These are phyloP conservation scores for Clanis bilineata DNA, from an alignment of 2,888 invertebrate genomes.

Conservation along the genomic window DNA sequence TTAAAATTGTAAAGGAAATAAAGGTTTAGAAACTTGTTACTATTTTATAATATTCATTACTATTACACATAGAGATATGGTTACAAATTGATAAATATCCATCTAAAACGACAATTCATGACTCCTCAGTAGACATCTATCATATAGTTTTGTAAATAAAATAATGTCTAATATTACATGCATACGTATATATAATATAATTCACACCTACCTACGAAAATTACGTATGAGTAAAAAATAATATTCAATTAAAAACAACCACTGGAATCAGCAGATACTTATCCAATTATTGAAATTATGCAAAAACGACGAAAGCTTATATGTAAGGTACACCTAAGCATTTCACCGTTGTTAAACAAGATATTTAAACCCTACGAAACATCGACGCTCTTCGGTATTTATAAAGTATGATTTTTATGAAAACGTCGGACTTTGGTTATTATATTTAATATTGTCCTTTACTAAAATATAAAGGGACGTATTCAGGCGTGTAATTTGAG, in stretches of 20 bases:
- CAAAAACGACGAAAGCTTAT: conserved; percentile 8
- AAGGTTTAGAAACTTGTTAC: no score
- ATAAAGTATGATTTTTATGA: neutral
- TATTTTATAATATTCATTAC: no score
- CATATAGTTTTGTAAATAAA: no score
- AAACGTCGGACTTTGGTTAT: neutral
- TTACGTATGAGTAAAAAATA: neutral
- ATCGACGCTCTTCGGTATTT: neutral
- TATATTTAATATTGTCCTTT: neutral
- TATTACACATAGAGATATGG: no score
- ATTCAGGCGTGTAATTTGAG: neutral
- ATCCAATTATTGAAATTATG: conserved; percentile 20
- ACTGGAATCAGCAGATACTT: conserved; percentile 15
- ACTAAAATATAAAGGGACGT: neutral
- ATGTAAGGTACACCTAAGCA: conserved; percentile 7
- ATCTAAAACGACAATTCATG: no score
- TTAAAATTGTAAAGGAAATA: no score
- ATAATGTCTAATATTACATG: no score
- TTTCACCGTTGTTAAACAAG: conserved; percentile 19
- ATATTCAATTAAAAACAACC: neutral
- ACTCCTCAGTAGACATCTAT: no score
- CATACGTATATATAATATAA: no score
- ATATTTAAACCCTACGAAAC: conserved; percentile 16
- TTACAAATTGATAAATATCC: no score
- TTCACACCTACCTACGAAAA: no score